Base-by-base conservation (phyloP, 1,140 invertebrate species). In the Theocolax elegans region DNA sequence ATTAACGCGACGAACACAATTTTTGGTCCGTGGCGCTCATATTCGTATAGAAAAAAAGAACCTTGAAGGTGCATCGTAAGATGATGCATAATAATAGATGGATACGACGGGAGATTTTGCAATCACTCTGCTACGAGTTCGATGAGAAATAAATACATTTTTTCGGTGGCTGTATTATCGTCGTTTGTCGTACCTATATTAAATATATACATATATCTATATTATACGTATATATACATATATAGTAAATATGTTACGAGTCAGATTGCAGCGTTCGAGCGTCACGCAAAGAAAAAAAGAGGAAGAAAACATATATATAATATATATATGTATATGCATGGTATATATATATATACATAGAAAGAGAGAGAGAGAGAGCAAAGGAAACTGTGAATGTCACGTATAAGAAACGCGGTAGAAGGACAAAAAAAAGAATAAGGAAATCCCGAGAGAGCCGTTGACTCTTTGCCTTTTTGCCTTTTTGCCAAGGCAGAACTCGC, bases 121-220 rank as follows among this genome's bases (percentile, higher is more conserved):
- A 83, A 83, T 83, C 81, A 81, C 75, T 76, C 71, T 77, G 72
- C 68, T 67, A 64, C 7, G 44, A 13, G 29, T 29, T n/a, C 9
- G 29, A 40, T 38, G 12, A 60, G 54, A 70, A 72, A 63, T 72
- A 69, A 74, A 71, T 59, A 48, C 67, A 67, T 74, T 75, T 77
- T 73, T 74, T 73, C 68, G 63, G 74, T 82, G 78, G 75, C 72
- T 77, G 77, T 83, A 80, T 74, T 83, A 78, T 82, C 78, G 78
- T 79, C 79, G 78, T 84, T 83, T 83, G 76, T 79, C 78, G 79
- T 82, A 83, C 79, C 78, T 84, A 80, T 70, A 75, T 73, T 82
- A 83, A 74, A 77, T 68, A 63, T 66, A 71, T 65, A 63, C 63
- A 67, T 75, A 69, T 21, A 71, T 38, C 15, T 63, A 63, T 63